Conservation (phyloP, 2,888 invertebrate genomes). For the Seladonia tumulorum region DNA sequence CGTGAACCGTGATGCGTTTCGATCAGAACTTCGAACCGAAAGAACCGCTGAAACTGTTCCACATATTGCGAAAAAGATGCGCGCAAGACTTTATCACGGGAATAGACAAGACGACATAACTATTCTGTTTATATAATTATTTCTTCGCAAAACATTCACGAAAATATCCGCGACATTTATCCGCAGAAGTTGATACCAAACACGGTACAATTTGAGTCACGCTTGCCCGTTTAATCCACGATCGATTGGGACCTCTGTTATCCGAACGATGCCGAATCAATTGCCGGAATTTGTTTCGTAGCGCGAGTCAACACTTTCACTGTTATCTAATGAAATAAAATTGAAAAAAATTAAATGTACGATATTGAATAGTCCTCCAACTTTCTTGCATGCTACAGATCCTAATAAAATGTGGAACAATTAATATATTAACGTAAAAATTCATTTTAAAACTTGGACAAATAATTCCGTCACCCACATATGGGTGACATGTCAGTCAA, state of each 20-base stretch:
- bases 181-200: background rate
- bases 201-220: background rate
- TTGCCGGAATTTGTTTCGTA: too few relatives aligned
- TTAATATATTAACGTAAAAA: too few relatives aligned
- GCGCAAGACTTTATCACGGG: background rate
- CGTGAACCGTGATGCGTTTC: constrained; percentile 59
- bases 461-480: too few relatives aligned
- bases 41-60: background rate
- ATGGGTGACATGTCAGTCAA: too few relatives aligned
- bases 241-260: background rate
- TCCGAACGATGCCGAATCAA: too few relatives aligned
- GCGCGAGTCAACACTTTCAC: too few relatives aligned
- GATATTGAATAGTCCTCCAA: too few relatives aligned
- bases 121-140: background rate
- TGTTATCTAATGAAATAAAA: too few relatives aligned
- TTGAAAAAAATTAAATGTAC: too few relatives aligned
- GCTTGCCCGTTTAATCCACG: background rate
- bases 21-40: background rate
- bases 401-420: too few relatives aligned
- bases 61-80: background rate
- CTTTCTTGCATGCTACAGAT: too few relatives aligned
- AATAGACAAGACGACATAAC: background rate
- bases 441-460: too few relatives aligned
- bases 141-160: background rate
- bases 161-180: background rate